Percentiles rank a stretch among this genome's conserved stretches.
These are phyloP conservation scores for Carcina quercana DNA, from an alignment of 2,888 invertebrate genomes.

Conservation along the genomic window DNA sequence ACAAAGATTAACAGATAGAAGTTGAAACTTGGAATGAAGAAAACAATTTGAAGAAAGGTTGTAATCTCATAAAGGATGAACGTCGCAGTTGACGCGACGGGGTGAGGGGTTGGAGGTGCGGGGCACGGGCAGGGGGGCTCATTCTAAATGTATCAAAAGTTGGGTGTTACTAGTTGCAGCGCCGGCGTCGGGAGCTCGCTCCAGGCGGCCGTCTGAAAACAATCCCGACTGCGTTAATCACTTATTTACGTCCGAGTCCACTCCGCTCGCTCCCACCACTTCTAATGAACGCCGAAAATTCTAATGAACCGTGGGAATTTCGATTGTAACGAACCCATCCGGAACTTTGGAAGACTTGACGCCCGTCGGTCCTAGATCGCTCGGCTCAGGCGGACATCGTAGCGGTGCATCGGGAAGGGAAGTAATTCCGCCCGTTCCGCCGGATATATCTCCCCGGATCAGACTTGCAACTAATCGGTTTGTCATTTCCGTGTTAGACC, in stretches of 20 bases:
- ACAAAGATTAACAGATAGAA: too few species aligned
- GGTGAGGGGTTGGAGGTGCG: conserved; percentile 12
- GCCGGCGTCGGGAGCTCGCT: conserved; percentile 17
- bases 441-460: conserved; percentile 61
- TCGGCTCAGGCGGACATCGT: conserved; percentile 45
- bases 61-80: conserved; percentile 49
- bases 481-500: conserved; percentile 67
- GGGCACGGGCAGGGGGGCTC: conserved; percentile 33
- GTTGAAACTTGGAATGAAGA: conserved; percentile 11
- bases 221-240: conserved; percentile 72
- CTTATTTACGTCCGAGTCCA: conserved; percentile 68
- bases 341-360: conserved; percentile 36
- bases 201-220: conserved; percentile 54
- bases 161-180: conserved; percentile 47
- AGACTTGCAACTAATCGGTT: conserved; percentile 64
- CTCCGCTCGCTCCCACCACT: conserved; percentile 55
- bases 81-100: conserved; percentile 26
- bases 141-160: conserved; percentile 67
- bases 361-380: conserved; percentile 41
- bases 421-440: conserved; percentile 61
- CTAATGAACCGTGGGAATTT: conserved; percentile 72
- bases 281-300: conserved; percentile 67
- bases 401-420: conserved; percentile 52
- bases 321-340: conserved; percentile 59
- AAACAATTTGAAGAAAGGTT: conserved; percentile 22